Evolutionary conservation across 2,113 vertebrate genomes (phyloP).

Genomic region (Gopherus evgoodei): DNA sequence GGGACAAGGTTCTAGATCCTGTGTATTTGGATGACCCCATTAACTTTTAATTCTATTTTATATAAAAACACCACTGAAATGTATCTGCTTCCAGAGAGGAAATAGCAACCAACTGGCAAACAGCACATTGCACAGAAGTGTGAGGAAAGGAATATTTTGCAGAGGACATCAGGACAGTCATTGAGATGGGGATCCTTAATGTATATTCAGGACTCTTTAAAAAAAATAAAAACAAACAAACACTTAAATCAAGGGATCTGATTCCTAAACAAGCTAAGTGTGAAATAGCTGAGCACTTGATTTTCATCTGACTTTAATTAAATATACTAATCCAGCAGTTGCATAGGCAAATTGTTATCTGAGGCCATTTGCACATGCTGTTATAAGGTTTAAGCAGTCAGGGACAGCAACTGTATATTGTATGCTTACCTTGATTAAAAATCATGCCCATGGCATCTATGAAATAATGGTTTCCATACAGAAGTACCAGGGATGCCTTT

Average conservation of each 20-base stretch:
- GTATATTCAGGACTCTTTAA: background rate
- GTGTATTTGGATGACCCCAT: background rate
- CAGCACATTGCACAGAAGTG: background rate
- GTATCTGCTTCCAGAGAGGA: background rate
- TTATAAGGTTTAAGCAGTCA: background rate
- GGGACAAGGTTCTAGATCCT: background rate
- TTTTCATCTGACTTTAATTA: background rate
- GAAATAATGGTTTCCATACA: background rate
- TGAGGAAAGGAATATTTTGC: background rate
- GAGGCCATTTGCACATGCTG: background rate
- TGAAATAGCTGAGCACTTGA: background rate
- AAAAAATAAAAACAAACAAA: background rate
- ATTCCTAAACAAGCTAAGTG: background rate
- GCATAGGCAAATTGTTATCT: rapidly evolving
- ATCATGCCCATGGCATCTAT: rapidly evolving
- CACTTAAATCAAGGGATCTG: background rate
- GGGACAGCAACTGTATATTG: rapidly evolving
- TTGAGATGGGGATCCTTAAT: background rate
- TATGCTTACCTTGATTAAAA: background rate
- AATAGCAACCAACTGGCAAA: background rate
- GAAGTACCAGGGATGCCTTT: background rate
- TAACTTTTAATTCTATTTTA: background rate
- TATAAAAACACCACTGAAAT: background rate
- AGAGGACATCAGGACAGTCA: background rate
- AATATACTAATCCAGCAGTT: rapidly evolving